Base-by-base conservation (phyloP, 64 coral and sea anemone species). In the Pocillopora verrucosa region DNA sequence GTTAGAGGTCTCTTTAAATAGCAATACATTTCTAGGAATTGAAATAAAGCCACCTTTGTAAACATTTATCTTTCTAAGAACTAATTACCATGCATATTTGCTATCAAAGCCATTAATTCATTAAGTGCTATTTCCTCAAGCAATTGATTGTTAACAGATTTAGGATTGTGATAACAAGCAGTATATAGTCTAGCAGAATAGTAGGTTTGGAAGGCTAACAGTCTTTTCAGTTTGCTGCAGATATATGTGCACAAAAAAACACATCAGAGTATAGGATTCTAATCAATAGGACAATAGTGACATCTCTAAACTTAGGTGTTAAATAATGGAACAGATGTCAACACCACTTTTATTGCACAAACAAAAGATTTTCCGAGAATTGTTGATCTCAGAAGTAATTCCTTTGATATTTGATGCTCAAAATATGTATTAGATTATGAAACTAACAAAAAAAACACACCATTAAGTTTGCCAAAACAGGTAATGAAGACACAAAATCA, bases 351-450 rank as follows among this genome's bases (percentile, higher is more conserved):
- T 70, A 63, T 63, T 63, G 25, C 10, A 60, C 10, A 26, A 10
- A 24, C 9, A 60, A 79, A 34, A 60, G n/a, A 60, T 24, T 83
- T 83, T 83, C 80, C 35, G 30, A 83, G 80, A 83, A 83, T 65
- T 83, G 16, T 34, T 14, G 13, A 65, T 82, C 80, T 17, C 7
- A 41, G 36, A 83, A 83, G 80, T 83, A 83, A 83, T 45, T 51
- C 41, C 41, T 51, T 38, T 67, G 24, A 62, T 30, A 62, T 35
- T 83, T 19, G 13, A 56, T 41, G 41, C 56, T 58, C 9, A 85
- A 69, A 19, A 15, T 72, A 72, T 6, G 19, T 58, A 57, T 72
- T 20, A 72, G 5, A 20, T 85, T 85, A 37, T 64, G 65, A 85
- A 85, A 13, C 12, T 37, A 58, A 51, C 41, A 51, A 51, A 51